Evolutionary conservation across 2,888 invertebrate species (phyloP).

Genomic region (Terebella lapidaria): DNA sequence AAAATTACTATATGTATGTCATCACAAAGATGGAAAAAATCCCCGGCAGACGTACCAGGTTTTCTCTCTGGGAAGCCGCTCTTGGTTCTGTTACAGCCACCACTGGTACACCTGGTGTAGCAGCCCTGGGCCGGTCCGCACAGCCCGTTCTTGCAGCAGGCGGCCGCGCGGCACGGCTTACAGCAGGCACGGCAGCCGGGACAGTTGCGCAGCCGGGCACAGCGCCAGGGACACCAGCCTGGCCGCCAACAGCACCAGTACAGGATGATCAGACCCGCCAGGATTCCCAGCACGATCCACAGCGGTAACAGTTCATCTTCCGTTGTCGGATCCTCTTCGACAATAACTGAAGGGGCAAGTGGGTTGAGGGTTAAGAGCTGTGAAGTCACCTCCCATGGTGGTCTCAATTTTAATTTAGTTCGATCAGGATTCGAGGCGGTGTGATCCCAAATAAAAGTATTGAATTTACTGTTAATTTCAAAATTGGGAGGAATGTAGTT

Average conservation of each 20-base stretch:
- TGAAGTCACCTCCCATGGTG: too few species aligned
- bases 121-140: conserved; percentile 14
- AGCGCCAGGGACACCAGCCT: conserved; percentile 34
- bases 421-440: too few species aligned
- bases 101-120: not conserved
- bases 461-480: too few species aligned
- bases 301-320: conserved; percentile 18
- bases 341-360: not conserved
- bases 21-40: too few species aligned
- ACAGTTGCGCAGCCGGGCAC: conserved; percentile 32
- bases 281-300: conserved; percentile 19
- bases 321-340: not conserved
- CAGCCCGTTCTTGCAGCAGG: conserved; percentile 10
- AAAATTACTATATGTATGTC: too few species aligned
- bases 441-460: too few species aligned
- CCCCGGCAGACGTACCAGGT: too few species aligned
- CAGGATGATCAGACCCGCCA: conserved; percentile 17
- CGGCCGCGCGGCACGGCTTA: conserved; percentile 2
- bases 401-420: too few species aligned
- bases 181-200: conserved; percentile 20
- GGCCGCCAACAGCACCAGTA: conserved; percentile 39
- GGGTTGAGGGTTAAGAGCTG: not conserved
- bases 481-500: too few species aligned
- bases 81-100: not conserved
- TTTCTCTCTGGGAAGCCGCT: conserved; percentile 6